These are phyloP conservation scores for Fratercula arctica DNA, from an alignment of 2,797 vertebrate genomes.

Conservation along the genomic window DNA sequence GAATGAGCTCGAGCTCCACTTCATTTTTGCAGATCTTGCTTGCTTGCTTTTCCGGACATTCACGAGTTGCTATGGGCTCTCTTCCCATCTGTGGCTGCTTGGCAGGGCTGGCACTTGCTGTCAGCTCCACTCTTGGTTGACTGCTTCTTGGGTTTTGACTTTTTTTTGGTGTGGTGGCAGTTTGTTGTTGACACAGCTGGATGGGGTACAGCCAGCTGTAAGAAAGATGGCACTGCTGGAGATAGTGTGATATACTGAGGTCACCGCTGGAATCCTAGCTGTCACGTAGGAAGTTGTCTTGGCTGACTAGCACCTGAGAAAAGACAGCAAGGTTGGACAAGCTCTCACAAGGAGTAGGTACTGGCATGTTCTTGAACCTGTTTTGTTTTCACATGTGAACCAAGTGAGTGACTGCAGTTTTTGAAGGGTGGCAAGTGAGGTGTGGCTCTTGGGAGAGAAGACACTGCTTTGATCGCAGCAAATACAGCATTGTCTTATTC, in stretches of 20 bases:
- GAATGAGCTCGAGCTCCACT: neutral
- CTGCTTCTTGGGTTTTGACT: neutral
- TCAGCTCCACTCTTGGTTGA: neutral
- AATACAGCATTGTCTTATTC: neutral
- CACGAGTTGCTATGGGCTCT: neutral
- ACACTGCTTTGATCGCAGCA: neutral
- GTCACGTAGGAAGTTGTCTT: neutral
- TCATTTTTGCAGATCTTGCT: neutral
- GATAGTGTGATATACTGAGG: neutral
- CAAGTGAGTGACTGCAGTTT: neutral
- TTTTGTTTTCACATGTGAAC: neutral
- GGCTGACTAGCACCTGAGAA: neutral
- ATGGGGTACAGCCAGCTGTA: neutral
- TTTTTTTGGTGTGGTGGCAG: accelerated
- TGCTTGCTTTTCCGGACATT: neutral
- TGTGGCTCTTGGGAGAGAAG: neutral
- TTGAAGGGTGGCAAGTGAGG: neutral
- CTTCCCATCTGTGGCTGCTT: neutral
- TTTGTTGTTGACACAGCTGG: neutral
- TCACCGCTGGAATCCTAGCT: neutral
- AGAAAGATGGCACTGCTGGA: neutral
- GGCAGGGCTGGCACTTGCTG: neutral
- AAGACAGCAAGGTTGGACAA: neutral
- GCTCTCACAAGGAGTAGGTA: neutral
- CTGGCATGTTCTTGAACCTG: neutral